Conservation (phyloP, 2,113 vertebrate genomes). For the Lontra canadensis region DNA sequence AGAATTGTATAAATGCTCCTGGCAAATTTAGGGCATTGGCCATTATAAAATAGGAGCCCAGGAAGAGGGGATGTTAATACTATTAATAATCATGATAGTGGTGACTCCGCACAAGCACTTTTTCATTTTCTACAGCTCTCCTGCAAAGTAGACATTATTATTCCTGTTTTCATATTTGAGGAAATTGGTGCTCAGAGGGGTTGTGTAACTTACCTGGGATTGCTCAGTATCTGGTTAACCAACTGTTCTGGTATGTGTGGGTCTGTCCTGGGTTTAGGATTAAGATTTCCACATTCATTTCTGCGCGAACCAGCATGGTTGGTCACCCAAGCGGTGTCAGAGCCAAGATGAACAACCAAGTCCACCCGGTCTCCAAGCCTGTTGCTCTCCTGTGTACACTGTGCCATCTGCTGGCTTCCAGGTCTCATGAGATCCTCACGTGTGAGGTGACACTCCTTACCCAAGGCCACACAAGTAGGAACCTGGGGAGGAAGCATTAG, state of each 20-base stretch:
- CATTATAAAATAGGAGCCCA: rapidly evolving
- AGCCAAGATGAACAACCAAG: not conserved
- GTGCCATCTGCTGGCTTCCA: not conserved
- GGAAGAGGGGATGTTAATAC: rapidly evolving
- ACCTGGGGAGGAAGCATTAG: not conserved
- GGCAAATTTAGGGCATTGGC: not conserved
- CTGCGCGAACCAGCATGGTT: not conserved
- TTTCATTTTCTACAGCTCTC: rapidly evolving
- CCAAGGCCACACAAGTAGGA: not conserved
- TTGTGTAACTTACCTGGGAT: not conserved
- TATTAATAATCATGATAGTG: rapidly evolving
- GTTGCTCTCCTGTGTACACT: not conserved
- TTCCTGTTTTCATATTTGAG: not conserved
- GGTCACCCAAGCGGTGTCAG: not conserved
- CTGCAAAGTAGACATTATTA: not conserved
- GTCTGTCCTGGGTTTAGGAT: not conserved
- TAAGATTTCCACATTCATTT: not conserved
- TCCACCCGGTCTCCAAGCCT: rapidly evolving
- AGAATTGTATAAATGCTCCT: rapidly evolving
- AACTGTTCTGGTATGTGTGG: not conserved
- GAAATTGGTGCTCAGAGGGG: not conserved
- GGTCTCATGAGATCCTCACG: rapidly evolving
- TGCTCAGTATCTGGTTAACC: too few relatives aligned
- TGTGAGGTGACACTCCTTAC: rapidly evolving
- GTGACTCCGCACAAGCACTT: not conserved